Evolutionary conservation across 2,113 vertebrate species (phyloP), one percentile per base, ranked within the genome.

Genomic region (Zosterops hypoxanthus): DNA sequence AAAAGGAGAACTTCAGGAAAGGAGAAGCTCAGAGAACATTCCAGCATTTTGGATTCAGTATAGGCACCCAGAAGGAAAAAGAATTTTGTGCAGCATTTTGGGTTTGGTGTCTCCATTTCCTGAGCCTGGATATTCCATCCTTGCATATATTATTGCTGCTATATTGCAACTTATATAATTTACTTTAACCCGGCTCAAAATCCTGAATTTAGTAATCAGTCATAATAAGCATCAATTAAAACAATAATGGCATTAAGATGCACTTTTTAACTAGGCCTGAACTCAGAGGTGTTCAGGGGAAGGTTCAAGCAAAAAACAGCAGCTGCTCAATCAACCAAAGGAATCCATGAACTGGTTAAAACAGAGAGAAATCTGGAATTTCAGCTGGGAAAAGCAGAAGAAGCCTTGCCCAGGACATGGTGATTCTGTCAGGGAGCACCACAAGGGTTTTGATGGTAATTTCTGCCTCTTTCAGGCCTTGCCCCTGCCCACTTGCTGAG

Each of bases 391-490:
- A 69, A 77, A 5, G 31, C 75, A 82, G 24, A 46, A 49, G 20
- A 52, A 28, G 53, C 57, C 66, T 24, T 20, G 23, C 60, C 20
- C 68, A 47, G 70, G 46, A 70, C 14, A 6, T 4, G 1, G 31
- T 0, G 1, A 55, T 69, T 52, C 44, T 34, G 25, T 21, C 50
- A 16, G 29, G 33, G 44, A 4, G 9, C 3, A 1, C 41, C 52
- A 50, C 44, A 44, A 42, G 17, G 24, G 24, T n/a, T 82, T 24
- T 1, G 5, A 26, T 68, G 50, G 50, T 14, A 65, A 21, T 5
- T 14, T 69, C 25, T 72, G 39, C 39, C 53, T 79, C 44, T 60
- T 52, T 17, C 36, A 49, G 71, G 53, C 65, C 57, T 63, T 47
- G 23, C 21, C 42, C 14, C 4, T 63, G 50, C 31, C 36, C 52